Conservation (phyloP, 2,888 invertebrate species). For the Aromia moschata region DNA sequence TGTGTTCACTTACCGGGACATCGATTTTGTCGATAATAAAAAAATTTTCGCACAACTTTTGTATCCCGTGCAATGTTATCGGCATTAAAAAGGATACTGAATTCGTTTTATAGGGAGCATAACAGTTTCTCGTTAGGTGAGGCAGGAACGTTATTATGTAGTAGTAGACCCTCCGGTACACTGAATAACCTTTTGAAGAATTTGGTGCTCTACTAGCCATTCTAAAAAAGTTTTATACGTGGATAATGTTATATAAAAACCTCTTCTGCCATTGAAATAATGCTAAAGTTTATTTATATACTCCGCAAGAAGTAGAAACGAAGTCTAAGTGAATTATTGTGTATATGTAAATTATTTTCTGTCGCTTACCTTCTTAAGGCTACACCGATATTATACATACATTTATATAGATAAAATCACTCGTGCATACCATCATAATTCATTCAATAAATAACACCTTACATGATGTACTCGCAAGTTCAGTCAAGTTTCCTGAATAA, state of each 20-base stretch:
- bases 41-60: constrained; percentile 16
- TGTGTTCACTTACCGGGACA: constrained; percentile 15
- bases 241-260: neutral
- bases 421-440: constrained; percentile 49
- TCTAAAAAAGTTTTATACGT: constrained; percentile 27
- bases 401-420: constrained; percentile 52
- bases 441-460: constrained; percentile 53
- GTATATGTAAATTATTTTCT: constrained; percentile 52
- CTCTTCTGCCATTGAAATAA: constrained; percentile 5
- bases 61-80: constrained; percentile 41
- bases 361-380: constrained; percentile 38
- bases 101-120: constrained; percentile 21
- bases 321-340: constrained; percentile 51
- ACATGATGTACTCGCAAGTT: constrained; percentile 51
- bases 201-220: constrained; percentile 43
- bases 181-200: constrained; percentile 42
- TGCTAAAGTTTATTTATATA: constrained; percentile 17
- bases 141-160: constrained; percentile 26
- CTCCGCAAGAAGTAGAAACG: constrained; percentile 12
- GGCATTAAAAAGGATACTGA: constrained; percentile 42
- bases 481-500: constrained; percentile 33
- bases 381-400: constrained; percentile 41
- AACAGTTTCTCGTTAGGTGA: constrained; percentile 27
- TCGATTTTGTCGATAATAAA: constrained; percentile 9
- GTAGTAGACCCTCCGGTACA: constrained; percentile 28